Evolutionary conservation across 2,113 vertebrate species (phyloP).

Genomic region (Aptenodytes patagonicus): DNA sequence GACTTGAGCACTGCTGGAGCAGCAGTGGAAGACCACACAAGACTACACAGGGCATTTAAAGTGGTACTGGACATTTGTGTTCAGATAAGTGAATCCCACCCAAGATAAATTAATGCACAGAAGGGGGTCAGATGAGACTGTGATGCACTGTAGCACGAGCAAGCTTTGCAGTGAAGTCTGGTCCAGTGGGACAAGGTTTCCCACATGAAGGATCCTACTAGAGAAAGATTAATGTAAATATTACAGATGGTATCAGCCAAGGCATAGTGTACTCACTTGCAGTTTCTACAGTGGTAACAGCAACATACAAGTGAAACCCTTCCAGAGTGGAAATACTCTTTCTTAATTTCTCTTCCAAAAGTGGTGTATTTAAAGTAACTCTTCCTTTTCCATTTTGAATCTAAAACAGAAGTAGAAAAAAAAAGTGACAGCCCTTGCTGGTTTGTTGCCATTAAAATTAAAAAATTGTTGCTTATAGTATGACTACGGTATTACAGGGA

Average conservation of each 20-base stretch:
- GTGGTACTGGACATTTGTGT: neutral
- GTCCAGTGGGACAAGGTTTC: neutral
- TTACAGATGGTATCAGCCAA: neutral
- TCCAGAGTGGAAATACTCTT: constrained; percentile 41
- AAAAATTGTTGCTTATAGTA: neutral
- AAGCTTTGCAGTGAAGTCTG: neutral
- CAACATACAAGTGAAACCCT: constrained; percentile 58
- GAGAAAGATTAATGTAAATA: neutral
- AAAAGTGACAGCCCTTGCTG: neutral
- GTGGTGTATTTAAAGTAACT: constrained; percentile 29
- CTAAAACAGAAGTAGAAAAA: neutral
- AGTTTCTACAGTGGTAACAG: constrained; percentile 69
- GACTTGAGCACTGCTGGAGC: neutral
- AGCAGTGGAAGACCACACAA: neutral
- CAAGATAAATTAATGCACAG: neutral
- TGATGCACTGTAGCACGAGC: neutral
- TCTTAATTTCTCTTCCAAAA: constrained; percentile 41
- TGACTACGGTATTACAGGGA: rapidly evolving
- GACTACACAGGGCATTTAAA: neutral
- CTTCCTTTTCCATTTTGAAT: constrained; percentile 56
- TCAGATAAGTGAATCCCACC: neutral
- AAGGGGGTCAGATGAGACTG: neutral
- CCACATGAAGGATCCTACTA: neutral
- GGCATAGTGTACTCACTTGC: constrained; percentile 64
- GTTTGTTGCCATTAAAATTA: neutral